Evolutionary conservation across 2,113 vertebrate species (phyloP).

Genomic region (Thoracochromis brauschi): DNA sequence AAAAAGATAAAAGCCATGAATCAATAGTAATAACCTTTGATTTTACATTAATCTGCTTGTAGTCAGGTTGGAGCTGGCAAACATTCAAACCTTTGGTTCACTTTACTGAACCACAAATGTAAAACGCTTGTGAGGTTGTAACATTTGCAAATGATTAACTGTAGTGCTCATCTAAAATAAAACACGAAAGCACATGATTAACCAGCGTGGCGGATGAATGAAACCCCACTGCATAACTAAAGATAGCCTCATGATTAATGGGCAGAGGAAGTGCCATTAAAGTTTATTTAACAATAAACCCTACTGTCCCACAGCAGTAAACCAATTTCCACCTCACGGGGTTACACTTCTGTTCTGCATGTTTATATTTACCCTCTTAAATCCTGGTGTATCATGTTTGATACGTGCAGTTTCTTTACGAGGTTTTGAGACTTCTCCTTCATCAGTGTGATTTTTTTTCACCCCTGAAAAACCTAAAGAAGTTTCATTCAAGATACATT

Average conservation of each 20-base stretch:
- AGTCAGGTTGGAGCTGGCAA: background rate
- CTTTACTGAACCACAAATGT: background rate
- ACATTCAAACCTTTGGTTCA: background rate
- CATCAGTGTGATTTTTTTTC: no score
- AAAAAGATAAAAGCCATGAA: background rate
- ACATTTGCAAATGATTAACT: conserved; percentile 58
- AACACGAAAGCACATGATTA: conserved; percentile 14
- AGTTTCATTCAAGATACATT: background rate
- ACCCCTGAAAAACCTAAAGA: background rate
- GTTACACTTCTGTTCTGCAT: background rate
- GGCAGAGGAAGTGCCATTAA: background rate
- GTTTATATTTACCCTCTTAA: background rate
- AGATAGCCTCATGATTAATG: background rate
- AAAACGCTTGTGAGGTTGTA: background rate
- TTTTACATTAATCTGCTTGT: background rate
- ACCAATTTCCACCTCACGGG: background rate
- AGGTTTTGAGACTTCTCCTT: background rate
- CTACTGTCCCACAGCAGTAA: background rate
- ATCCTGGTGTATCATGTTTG: background rate
- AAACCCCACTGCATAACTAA: background rate
- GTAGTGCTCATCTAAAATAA: background rate
- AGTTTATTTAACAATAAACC: background rate
- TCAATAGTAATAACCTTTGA: background rate
- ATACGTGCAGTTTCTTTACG: fast-evolving
- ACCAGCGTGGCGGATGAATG: background rate